These are phyloP conservation scores for Vulpes ferrilata DNA, from an alignment of 2,113 vertebrate species.

Conservation along the genomic window DNA sequence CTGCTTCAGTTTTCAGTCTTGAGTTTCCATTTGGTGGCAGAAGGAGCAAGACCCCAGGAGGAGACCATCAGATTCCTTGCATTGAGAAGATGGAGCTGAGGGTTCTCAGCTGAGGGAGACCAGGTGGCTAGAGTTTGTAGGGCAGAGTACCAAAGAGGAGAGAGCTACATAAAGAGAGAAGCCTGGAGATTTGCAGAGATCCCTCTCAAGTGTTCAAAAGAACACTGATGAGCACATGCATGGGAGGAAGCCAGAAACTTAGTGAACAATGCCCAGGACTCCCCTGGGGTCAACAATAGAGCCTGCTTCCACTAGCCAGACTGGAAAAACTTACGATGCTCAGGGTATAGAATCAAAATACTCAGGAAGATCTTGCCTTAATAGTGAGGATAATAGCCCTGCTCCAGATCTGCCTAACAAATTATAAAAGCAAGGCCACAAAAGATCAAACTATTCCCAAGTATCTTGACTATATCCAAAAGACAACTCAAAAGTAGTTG, in stretches of 20 bases:
- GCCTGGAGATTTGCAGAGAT: neutral
- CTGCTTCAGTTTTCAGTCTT: neutral
- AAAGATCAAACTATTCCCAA: neutral
- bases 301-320: neutral
- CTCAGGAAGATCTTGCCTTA: neutral
- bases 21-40: neutral
- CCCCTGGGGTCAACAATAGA: neutral
- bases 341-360: neutral
- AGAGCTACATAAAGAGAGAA: neutral
- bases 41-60: neutral
- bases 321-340: neutral
- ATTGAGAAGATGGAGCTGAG: neutral
- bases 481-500: neutral
- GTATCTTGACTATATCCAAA: neutral
- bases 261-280: neutral
- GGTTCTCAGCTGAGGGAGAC: neutral
- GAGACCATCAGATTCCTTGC: neutral
- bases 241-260: neutral
- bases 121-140: neutral
- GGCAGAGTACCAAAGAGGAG: neutral
- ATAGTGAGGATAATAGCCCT: neutral
- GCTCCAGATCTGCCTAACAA: neutral
- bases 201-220: neutral
- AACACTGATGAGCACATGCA: neutral
- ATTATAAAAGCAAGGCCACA: neutral